phyloP scores from a whole-genome alignment of 2,888 invertebrate species.

The Eustalomyia histrio region DNA sequence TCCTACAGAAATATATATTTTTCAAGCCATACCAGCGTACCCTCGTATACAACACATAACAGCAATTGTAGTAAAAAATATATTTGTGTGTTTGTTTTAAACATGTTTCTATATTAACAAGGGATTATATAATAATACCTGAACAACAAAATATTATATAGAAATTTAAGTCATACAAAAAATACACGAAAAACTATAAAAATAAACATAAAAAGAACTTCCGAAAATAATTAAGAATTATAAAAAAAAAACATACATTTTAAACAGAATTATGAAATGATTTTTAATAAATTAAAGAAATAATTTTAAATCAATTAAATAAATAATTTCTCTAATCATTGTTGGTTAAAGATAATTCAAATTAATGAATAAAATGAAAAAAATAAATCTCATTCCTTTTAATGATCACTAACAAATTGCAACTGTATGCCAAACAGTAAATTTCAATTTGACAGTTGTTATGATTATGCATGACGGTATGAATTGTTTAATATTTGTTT shows the following conservation, averaged over 20 bases:
- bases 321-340: not conserved
- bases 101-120: constrained; percentile 5
- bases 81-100: not conserved
- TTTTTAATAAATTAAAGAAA: not conserved
- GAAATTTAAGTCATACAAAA: constrained; percentile 36
- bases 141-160: constrained; percentile 4
- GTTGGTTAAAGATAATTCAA: not conserved
- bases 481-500: not conserved
- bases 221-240: constrained; percentile 47
- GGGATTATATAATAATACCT: constrained; percentile 33
- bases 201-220: constrained; percentile 30
- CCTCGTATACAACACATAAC: constrained; percentile 31
- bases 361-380: not conserved
- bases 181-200: not conserved
- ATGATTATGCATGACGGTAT: not conserved
- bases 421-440: not conserved
- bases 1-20: no score
- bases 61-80: constrained; percentile 46
- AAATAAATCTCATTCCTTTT: not conserved
- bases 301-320: not conserved
- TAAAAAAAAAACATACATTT: not conserved
- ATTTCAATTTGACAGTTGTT: not conserved
- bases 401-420: not conserved
- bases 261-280: no score
- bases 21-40: not conserved